Conservation (phyloP, 2,797 vertebrate species). For the Spinus pinus region DNA sequence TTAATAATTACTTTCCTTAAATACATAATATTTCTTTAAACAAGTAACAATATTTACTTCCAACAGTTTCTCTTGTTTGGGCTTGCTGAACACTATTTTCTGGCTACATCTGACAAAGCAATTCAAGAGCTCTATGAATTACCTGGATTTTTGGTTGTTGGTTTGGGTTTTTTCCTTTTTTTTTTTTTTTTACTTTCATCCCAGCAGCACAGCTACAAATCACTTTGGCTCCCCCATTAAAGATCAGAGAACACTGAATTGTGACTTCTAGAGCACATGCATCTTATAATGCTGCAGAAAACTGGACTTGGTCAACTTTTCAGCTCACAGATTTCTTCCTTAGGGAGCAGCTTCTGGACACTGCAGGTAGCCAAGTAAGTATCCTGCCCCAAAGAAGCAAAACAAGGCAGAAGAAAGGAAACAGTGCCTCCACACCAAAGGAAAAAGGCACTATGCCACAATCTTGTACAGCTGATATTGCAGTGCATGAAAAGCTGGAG, state of each 20-base stretch:
- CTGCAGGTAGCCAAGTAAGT: background rate
- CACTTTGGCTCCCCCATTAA: background rate
- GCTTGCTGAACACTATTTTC: background rate
- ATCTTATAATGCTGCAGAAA: background rate
- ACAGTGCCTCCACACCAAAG: background rate
- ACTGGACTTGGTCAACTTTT: background rate
- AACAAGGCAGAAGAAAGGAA: background rate
- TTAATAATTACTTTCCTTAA: background rate
- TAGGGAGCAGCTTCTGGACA: background rate
- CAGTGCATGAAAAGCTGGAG: rapidly evolving
- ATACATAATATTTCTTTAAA: background rate
- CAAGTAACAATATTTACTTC: background rate
- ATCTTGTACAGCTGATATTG: background rate
- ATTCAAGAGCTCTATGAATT: background rate
- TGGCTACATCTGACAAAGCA: background rate
- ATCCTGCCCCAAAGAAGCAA: background rate
- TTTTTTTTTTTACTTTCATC: background rate
- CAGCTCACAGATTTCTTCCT: background rate
- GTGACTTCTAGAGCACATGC: background rate
- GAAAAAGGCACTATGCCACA: background rate
- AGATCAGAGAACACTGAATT: background rate
- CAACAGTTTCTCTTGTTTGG: background rate
- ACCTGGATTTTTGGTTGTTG: too few species aligned
- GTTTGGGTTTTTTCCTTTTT: background rate
- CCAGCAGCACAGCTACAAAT: background rate